Evolutionary conservation across 1,140 invertebrate species (phyloP), one percentile per base, ranked within the genome.

Genomic region (Trichonephila clavipes): DNA sequence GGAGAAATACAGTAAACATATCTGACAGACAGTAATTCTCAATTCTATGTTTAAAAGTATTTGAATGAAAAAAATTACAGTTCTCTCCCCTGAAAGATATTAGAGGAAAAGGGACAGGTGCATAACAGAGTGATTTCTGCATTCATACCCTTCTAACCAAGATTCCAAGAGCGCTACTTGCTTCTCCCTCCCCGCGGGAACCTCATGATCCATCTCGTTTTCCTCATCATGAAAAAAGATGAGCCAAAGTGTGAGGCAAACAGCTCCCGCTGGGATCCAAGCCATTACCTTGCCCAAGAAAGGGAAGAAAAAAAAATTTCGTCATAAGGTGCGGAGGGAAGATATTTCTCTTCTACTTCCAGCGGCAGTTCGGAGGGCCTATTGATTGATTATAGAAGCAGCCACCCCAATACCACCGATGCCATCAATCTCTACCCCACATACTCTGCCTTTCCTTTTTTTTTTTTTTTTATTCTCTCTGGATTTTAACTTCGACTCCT

Each of bases 351-450:
- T 64, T 64, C 16, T 64, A 18, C 21, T 64, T 64, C 28, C 18
- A 34, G 18, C 28, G 28, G 72, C 72, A 77, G 72, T 77, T 77
- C 7, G n/a, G 72, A 40, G 34, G 72, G 72, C 40, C 10, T 77
- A 77, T 77, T 77, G 72, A 77, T 77, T 77, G 72, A 77, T 77
- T 77, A 77, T 77, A 34, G 72, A 77, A 77, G 72, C 28, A 18
- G 28, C 72, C 72, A 77, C 72, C 72, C 72, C 72, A 77, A 77
- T 77, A 77, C 72, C 34, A 40, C 34, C 16, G 16, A 14, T 40
- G 6, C 34, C 72, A 77, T 77, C 72, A 77, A 77, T 77, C 72
- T 77, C 34, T 14, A 14, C 28, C 28, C 14, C 14, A 77, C 14
- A 66, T 21, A 28, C 87, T n/a, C 34, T 10, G 21, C n/a, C n/a